Percentiles rank a stretch among this genome's conserved stretches.
Conservation (phyloP, 1,140 invertebrate genomes). For the Drosophila jambulina region DNA sequence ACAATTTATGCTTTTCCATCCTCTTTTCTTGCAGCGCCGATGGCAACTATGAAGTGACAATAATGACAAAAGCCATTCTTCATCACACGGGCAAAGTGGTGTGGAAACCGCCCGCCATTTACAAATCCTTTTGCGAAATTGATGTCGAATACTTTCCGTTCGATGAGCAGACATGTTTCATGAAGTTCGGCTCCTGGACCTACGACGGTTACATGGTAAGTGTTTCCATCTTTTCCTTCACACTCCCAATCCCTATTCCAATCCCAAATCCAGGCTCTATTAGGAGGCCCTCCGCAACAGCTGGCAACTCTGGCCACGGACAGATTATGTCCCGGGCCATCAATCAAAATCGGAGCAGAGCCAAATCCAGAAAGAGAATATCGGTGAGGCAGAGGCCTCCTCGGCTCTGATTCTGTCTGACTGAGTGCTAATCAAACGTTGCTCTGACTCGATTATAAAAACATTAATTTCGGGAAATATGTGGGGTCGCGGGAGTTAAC, state of each 20-base stretch:
- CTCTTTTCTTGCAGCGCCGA: slow-evolving; percentile 90
- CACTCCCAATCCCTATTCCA: background rate
- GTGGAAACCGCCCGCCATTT: slow-evolving; percentile 99
- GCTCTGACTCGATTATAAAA: slow-evolving; percentile 74
- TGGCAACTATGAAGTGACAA: slow-evolving; percentile 98
- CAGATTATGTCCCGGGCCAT: slow-evolving; percentile 53
- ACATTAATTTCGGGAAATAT: slow-evolving; percentile 55
- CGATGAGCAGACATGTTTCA: slow-evolving; percentile 97
- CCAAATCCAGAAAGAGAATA: slow-evolving; percentile 10
- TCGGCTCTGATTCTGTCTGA: slow-evolving; percentile 47
- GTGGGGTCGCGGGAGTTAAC: background rate
- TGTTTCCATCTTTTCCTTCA: slow-evolving; percentile 13
- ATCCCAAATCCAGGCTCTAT: slow-evolving; percentile 24
- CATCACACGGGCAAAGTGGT: slow-evolving; percentile 96
- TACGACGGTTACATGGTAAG: slow-evolving; percentile 96
- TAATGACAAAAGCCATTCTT: slow-evolving; percentile 97
- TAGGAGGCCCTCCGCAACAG: slow-evolving; percentile 18
- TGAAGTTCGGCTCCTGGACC: slow-evolving; percentile 99
- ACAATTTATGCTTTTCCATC: background rate
- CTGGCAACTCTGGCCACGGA: slow-evolving; percentile 47
- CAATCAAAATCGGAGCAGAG: slow-evolving; percentile 55
- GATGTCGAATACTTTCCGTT: slow-evolving; percentile 98
- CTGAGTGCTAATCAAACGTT: slow-evolving; percentile 74
- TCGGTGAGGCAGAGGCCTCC: slow-evolving; percentile 5
- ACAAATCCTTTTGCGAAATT: slow-evolving; percentile 99